A percentile compares a stretch with the other conserved stretches of the same genome.
Evolutionary conservation across 2,797 vertebrate species (phyloP).

Genomic region (Cephalopachus bancanus): DNA sequence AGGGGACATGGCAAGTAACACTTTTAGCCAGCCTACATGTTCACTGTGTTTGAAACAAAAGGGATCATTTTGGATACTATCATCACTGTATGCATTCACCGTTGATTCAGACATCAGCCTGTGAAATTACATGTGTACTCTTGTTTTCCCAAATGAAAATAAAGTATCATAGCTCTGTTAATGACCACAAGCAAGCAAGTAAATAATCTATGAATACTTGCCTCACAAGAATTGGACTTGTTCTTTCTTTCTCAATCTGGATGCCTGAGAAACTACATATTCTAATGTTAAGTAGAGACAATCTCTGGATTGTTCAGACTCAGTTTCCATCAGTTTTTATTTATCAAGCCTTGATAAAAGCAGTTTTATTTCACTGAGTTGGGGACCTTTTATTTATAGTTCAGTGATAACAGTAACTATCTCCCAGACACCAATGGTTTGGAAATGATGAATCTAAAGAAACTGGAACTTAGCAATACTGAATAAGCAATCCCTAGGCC

Average conservation of each 20-base stretch:
- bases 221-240: neutral
- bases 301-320: too few species aligned
- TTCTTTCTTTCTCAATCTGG: neutral
- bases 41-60: neutral
- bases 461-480: neutral
- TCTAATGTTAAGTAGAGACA: accelerated
- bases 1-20: neutral
- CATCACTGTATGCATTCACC: neutral
- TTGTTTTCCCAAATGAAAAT: neutral
- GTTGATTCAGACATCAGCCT: accelerated
- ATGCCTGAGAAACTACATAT: neutral
- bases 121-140: accelerated
- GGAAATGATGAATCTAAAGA: too few species aligned
- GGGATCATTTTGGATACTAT: neutral
- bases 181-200: neutral
- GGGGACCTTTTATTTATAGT: too few species aligned
- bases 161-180: accelerated
- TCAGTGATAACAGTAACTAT: neutral
- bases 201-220: neutral
- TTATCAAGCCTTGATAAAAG: neutral
- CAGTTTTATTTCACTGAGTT: neutral
- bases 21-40: neutral
- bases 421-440: neutral
- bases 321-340: neutral
- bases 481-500: neutral